Percentiles rank a stretch among this genome's conserved stretches.
Evolutionary conservation across 1,140 invertebrate genomes (phyloP).

Genomic region (Vollenhovia emeryi): DNA sequence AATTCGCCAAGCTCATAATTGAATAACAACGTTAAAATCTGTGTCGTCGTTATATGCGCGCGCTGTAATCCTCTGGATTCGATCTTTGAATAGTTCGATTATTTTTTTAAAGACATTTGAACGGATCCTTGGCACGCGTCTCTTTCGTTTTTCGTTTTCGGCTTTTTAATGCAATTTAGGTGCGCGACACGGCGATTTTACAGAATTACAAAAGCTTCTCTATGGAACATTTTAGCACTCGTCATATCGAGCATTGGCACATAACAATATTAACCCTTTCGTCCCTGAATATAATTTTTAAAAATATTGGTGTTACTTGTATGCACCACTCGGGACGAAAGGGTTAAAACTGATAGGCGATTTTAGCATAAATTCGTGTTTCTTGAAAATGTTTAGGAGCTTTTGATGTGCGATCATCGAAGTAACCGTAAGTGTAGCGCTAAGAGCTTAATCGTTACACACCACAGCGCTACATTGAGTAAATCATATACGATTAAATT

Average conservation of each 20-base stretch:
- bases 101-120: not conserved
- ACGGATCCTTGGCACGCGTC: not conserved
- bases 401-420: not conserved
- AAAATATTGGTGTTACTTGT: too few species aligned
- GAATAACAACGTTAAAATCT: conserved; percentile 48
- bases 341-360: not conserved
- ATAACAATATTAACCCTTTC: not conserved
- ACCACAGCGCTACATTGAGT: not conserved
- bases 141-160: not conserved
- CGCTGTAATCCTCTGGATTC: conserved; percentile 42
- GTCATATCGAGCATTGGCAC: not conserved
- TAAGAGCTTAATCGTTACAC: not conserved
- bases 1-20: conserved; percentile 49
- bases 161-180: not conserved
- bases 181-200: not conserved
- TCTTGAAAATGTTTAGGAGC: not conserved
- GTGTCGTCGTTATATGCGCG: conserved; percentile 2
- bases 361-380: not conserved
- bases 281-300: too few species aligned
- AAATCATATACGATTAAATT: conserved; percentile 32
- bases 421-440: not conserved
- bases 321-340: too few species aligned
- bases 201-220: not conserved
- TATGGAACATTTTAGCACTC: not conserved
- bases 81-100: not conserved